Evolutionary conservation across 2,797 vertebrate species (phyloP).

Genomic region (Meriones psammophilus): DNA sequence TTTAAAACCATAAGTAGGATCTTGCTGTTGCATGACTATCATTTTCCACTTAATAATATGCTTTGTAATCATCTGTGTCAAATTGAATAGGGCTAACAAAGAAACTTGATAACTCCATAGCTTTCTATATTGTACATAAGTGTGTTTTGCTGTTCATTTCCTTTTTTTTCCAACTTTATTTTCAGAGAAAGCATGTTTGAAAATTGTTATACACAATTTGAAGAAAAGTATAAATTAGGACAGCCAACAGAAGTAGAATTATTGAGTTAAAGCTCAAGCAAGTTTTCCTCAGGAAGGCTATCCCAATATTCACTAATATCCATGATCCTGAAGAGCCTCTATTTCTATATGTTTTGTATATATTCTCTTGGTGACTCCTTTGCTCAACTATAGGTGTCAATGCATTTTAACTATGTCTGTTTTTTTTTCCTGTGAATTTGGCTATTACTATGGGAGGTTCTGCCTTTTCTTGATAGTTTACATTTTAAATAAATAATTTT

Average conservation of each 20-base stretch:
- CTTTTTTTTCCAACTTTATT: constrained; percentile 38
- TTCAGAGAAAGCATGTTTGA: constrained; percentile 10
- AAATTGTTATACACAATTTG: not conserved
- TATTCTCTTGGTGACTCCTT: not conserved
- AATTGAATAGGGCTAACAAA: not conserved
- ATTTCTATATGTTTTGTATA: not conserved
- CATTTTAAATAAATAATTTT: constrained; percentile 47
- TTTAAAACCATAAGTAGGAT: constrained; percentile 6
- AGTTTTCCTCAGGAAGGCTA: not conserved
- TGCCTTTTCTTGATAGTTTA: not conserved
- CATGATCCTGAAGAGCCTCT: not conserved
- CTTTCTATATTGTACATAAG: not conserved
- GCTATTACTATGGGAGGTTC: not conserved
- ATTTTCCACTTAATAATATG: not conserved
- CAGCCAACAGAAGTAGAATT: not conserved
- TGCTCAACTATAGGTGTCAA: not conserved
- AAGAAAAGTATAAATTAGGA: not conserved
- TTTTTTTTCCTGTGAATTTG: constrained; percentile 27
- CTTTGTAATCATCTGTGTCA: not conserved
- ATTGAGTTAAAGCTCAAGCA: not conserved
- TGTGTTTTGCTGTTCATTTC: not conserved
- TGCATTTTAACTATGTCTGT: not conserved
- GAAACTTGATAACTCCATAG: not conserved
- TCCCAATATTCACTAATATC: not conserved
- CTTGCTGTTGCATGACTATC: not conserved